These are phyloP conservation scores for Cyclargus thomasi DNA, from an alignment of 1,140 invertebrate genomes.

Conservation along the genomic window DNA sequence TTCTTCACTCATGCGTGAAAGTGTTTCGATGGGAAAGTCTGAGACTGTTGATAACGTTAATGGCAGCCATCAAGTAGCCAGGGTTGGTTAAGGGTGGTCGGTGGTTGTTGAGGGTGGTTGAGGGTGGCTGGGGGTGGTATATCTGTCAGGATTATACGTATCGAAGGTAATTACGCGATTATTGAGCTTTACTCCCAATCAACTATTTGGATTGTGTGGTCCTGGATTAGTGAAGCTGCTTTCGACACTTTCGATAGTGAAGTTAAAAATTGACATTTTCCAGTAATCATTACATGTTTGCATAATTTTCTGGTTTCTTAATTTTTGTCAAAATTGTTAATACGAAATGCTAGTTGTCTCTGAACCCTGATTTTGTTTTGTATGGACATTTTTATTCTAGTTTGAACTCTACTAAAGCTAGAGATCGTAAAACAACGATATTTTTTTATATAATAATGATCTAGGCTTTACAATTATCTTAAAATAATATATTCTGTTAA, in stretches of 20 bases:
- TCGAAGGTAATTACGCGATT: constrained; percentile 23
- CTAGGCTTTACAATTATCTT: too few relatives aligned
- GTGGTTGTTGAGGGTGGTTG: constrained; percentile 21
- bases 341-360: too few relatives aligned
- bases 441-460: too few relatives aligned
- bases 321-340: too few relatives aligned
- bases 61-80: constrained; percentile 49
- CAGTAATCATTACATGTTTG: too few relatives aligned
- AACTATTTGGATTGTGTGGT: not conserved
- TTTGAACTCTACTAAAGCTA: too few relatives aligned
- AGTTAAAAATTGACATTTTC: too few relatives aligned
- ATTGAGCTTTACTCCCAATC: constrained; percentile 11
- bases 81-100: constrained; percentile 17
- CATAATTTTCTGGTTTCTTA: too few relatives aligned
- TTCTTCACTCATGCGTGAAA: constrained; percentile 15
- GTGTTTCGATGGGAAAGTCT: constrained; percentile 48
- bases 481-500: too few relatives aligned
- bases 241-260: not conserved
- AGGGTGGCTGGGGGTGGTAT: constrained; percentile 31
- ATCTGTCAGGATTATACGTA: constrained; percentile 50
- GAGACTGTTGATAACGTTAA: constrained; percentile 64
- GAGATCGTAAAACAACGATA: too few relatives aligned
- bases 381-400: too few relatives aligned
- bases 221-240: not conserved
- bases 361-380: too few relatives aligned